These are phyloP conservation scores for Butorides virescens DNA, from an alignment of 2,113 vertebrate species.

Conservation along the genomic window DNA sequence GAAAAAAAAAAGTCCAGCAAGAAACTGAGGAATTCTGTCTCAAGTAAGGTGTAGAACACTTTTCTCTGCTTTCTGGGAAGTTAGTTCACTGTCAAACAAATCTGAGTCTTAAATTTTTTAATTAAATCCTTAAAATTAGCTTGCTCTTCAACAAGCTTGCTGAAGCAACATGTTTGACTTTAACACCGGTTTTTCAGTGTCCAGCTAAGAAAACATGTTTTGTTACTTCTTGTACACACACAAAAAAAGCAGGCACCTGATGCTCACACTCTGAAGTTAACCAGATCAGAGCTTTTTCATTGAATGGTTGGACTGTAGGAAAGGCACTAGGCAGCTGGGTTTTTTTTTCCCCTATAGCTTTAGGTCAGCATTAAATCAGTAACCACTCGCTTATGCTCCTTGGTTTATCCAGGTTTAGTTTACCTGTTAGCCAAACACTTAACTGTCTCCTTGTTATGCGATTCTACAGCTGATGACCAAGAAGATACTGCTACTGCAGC, in stretches of 20 bases:
- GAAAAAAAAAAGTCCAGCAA: background rate
- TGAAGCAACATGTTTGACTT: background rate
- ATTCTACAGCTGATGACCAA: background rate
- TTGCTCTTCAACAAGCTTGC: background rate
- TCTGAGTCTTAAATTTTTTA: background rate
- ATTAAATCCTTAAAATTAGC: background rate
- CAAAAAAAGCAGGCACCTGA: background rate
- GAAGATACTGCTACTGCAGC: background rate
- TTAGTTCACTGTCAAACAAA: background rate
- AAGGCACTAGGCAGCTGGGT: background rate
- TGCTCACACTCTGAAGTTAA: background rate
- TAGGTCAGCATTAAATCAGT: background rate
- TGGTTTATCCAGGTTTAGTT: background rate
- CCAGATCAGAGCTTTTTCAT: background rate
- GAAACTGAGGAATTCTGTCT: background rate
- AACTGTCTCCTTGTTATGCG: fast-evolving
- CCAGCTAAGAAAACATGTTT: background rate
- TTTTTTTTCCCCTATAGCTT: background rate
- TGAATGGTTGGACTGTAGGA: background rate
- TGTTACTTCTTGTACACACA: background rate
- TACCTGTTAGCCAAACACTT: background rate
- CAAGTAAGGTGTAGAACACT: background rate
- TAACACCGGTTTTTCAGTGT: background rate
- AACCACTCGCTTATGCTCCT: background rate
- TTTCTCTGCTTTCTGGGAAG: background rate